Evolutionary conservation across 2,797 vertebrate species (phyloP).

Genomic region (Paguma larvata): DNA sequence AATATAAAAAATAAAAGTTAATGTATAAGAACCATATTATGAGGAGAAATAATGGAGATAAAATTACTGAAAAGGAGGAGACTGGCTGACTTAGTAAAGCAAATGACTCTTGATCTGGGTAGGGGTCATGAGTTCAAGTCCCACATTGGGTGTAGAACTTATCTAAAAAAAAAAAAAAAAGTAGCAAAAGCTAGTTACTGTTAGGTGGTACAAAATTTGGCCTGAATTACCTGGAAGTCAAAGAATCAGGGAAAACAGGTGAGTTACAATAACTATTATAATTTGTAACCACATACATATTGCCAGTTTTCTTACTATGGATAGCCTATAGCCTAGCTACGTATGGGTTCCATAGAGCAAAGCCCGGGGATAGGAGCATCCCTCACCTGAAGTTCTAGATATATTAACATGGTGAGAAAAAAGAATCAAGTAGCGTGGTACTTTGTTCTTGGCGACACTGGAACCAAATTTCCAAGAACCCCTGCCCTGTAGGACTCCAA

Average conservation of each 20-base stretch:
- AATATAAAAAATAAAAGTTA: not conserved
- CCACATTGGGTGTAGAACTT: not conserved
- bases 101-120: too few relatives aligned
- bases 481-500: not conserved
- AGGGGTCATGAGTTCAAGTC: too few relatives aligned
- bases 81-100: too few relatives aligned
- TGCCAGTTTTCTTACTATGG: not conserved
- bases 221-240: not conserved
- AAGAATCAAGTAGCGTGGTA: not conserved
- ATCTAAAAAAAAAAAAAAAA: not conserved
- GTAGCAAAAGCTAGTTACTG: not conserved
- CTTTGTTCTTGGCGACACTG: not conserved
- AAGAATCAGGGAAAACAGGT: not conserved
- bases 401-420: not conserved
- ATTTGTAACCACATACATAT: not conserved
- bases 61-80: not conserved
- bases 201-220: not conserved
- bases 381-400: not conserved
- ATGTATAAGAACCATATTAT: not conserved
- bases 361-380: not conserved
- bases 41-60: not conserved
- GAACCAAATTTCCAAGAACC: not conserved
- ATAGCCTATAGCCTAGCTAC: not conserved
- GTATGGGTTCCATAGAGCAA: not conserved
- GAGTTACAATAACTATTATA: not conserved